These are phyloP conservation scores for Eremophila alpestris DNA, from an alignment of 2,797 vertebrate genomes.

Conservation along the genomic window DNA sequence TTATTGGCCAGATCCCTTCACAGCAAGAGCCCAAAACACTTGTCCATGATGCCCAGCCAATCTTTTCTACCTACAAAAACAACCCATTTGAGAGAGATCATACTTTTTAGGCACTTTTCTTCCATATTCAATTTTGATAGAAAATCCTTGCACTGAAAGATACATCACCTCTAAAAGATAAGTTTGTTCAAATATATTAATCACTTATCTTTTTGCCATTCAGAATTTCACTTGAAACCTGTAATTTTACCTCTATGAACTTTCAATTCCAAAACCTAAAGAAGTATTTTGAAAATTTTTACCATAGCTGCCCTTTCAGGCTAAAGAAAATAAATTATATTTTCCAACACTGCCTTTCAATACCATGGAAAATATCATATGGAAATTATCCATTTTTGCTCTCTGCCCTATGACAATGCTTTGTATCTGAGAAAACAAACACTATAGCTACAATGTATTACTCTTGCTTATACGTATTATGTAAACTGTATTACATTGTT, in stretches of 20 bases:
- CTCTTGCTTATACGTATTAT: neutral
- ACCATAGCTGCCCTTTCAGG: neutral
- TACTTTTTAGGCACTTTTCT: neutral
- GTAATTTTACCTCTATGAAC: neutral
- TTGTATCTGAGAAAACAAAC: neutral
- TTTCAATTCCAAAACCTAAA: neutral
- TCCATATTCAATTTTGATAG: neutral
- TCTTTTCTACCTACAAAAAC: constrained; percentile 90
- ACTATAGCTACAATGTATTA: neutral
- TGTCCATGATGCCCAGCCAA: constrained; percentile 95
- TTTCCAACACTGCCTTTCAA: neutral
- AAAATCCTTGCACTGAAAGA: neutral
- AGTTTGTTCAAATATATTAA: neutral
- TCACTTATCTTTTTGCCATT: neutral
- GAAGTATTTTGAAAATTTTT: neutral
- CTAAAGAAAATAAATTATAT: neutral
- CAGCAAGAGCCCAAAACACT: constrained; percentile 92
- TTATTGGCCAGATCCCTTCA: constrained; percentile 95
- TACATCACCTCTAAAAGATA: neutral
- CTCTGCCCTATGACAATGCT: neutral
- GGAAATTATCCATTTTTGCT: neutral
- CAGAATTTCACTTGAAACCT: neutral
- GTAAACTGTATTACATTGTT: neutral
- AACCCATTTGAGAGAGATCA: constrained; percentile 31
- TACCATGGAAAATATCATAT: neutral